phyloP scores from a whole-genome alignment of 2,888 invertebrate species.

The Galeopsomyia nigrocyanea region DNA sequence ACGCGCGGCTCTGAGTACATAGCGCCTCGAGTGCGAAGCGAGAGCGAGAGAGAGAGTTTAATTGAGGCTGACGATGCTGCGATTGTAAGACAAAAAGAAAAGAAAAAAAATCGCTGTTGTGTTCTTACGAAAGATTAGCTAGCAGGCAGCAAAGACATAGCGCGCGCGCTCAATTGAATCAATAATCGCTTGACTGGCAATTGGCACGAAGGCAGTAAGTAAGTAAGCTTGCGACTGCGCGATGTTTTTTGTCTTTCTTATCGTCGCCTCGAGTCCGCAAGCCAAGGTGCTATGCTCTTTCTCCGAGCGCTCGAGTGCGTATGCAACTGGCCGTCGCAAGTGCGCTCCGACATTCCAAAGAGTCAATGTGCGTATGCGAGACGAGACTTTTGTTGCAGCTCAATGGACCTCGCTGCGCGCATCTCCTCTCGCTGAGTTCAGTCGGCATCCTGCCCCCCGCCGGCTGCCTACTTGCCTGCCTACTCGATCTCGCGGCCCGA shows the following conservation, averaged over 20 bases:
- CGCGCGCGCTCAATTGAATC: slow-evolving; percentile 45
- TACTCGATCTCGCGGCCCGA: slow-evolving; percentile 39
- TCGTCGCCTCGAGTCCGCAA: neutral
- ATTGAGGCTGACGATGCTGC: slow-evolving; percentile 67
- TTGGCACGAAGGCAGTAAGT: slow-evolving; percentile 15
- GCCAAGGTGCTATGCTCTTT: slow-evolving; percentile 14
- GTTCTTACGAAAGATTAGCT: slow-evolving; percentile 35
- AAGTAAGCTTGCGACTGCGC: no score
- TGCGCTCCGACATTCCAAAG: neutral
- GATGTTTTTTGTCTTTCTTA: neutral
- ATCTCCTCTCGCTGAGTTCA: slow-evolving; percentile 52
- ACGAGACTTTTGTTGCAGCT: slow-evolving; percentile 57
- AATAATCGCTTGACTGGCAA: slow-evolving; percentile 39
- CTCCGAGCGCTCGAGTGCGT: neutral
- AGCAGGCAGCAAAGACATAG: slow-evolving; percentile 43
- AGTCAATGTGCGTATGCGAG: slow-evolving; percentile 8
- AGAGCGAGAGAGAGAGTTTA: slow-evolving; percentile 65
- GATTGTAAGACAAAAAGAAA: no score
- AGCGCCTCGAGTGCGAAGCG: slow-evolving; percentile 63
- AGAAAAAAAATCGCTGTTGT: no score
- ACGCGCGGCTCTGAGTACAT: neutral
- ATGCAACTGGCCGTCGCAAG: slow-evolving; percentile 3
- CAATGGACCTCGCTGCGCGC: slow-evolving; percentile 50
- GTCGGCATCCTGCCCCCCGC: slow-evolving; percentile 57
- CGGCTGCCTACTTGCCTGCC: no score